A percentile compares a stretch with the other conserved stretches of the same genome.
Conservation (phyloP, 2,797 vertebrate genomes). For the Sylvia borin region DNA sequence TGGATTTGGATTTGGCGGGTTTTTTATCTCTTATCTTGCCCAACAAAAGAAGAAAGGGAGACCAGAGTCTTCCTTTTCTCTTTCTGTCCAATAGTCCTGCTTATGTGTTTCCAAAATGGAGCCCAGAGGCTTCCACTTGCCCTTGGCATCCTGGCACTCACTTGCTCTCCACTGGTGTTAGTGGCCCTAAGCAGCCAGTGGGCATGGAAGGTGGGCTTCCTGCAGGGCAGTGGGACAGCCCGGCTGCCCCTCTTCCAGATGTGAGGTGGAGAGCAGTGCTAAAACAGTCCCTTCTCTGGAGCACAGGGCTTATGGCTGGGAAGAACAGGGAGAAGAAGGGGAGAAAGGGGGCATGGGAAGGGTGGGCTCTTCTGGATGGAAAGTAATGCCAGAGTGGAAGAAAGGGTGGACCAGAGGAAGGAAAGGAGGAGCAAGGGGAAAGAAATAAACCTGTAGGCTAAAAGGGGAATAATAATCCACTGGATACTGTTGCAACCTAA, state of each 20-base stretch:
- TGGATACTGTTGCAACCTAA: conserved; percentile 35
- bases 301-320: background rate
- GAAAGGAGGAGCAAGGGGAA: conserved; percentile 15
- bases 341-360: background rate
- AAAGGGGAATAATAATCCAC: background rate
- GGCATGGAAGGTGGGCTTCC: background rate
- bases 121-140: background rate
- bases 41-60: background rate
- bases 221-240: background rate
- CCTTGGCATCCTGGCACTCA: background rate
- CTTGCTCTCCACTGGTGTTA: background rate
- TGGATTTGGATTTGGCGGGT: background rate
- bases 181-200: background rate
- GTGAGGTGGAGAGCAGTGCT: background rate
- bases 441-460: conserved; percentile 41
- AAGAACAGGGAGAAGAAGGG: background rate
- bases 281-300: background rate
- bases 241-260: background rate
- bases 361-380: background rate
- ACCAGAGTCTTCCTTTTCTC: background rate
- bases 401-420: conserved; percentile 18
- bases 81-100: background rate
- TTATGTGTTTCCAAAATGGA: background rate
- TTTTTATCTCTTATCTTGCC: background rate
- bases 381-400: background rate